Evolutionary conservation across 1,140 invertebrate genomes (phyloP), one percentile per base, ranked within the genome.

Genomic region (Trichonephila clavata): DNA sequence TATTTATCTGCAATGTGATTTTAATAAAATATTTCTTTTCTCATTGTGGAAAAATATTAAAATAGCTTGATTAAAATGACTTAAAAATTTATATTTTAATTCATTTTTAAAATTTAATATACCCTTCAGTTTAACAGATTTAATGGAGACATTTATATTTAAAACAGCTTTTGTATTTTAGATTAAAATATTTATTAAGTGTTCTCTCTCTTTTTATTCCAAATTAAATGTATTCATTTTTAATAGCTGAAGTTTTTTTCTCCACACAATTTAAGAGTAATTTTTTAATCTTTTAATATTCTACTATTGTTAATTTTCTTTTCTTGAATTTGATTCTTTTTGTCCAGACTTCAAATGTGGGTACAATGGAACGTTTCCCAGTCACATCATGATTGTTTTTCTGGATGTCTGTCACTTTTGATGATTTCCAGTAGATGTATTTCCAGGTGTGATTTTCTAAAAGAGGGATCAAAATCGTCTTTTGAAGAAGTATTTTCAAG

Each of bases 341-440:
- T 57, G 27, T 84, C 18, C 89, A 81, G 68, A 81, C 50, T 81
- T 90, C 57, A 39, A 71, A 81, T 32, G 27, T 81, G 63, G 68
- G 43, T 63, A 43, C 61, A 71, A 43, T 24, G 89, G 89, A 90
- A 81, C 89, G 43, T 59, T 81, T 80, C 18, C 68, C 89, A 39
- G 89, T 71, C 61, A 90, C 89, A 77, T 90, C 89, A 81, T 90
- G 89, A 90, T 81, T 50, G 16, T 81, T 81, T 32, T 60, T 81
- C 89, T 59, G 39, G 86, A 57, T 57, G 61, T 61, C 86, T 68
- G 14, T 59, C 57, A 39, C 57, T 20, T 81, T 80, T 81, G 77
- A n/a, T 7, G 43, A 80, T 81, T 59, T 27, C 68, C 24, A 24
- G 18, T 90, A 77, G 61, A 59, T 71, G 63, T 59, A 50, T 63